phyloP scores from a whole-genome alignment of 2,113 vertebrate genomes.

The Nothoprocta pentlandii region DNA sequence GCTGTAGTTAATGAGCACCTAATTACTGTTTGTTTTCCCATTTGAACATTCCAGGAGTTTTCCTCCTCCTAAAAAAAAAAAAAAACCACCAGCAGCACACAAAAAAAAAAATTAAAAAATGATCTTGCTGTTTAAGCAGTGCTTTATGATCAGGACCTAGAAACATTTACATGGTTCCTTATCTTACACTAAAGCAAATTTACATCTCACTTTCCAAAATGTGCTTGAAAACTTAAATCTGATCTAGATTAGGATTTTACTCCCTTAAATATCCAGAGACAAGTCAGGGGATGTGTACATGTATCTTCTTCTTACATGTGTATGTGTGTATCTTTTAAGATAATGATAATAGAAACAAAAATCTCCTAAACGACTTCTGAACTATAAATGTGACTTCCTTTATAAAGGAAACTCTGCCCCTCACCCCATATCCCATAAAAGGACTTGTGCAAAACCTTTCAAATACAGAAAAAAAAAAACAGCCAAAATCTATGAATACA shows the following conservation, averaged over 20 bases:
- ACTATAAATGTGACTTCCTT: neutral
- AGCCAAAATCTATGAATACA: neutral
- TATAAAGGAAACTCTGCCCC: neutral
- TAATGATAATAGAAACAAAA: slow-evolving; percentile 36
- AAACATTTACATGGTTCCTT: neutral
- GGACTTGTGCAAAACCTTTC: neutral
- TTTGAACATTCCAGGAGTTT: neutral
- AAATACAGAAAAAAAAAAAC: neutral
- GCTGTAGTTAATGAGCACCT: neutral
- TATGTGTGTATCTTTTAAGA: neutral
- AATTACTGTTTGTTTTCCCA: neutral
- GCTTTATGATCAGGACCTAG: neutral
- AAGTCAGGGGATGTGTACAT: neutral
- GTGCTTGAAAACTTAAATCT: neutral
- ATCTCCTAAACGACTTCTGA: neutral
- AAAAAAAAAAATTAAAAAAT: neutral
- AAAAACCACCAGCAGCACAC: no score
- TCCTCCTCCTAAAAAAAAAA: neutral
- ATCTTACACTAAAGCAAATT: neutral
- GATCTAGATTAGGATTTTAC: slow-evolving; percentile 8
- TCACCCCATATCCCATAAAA: neutral
- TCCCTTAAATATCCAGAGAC: neutral
- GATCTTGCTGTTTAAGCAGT: neutral
- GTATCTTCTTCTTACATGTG: neutral
- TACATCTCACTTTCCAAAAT: neutral